Base-by-base conservation (phyloP, 2,797 vertebrate genomes). In the Anabacerthia variegaticeps region DNA sequence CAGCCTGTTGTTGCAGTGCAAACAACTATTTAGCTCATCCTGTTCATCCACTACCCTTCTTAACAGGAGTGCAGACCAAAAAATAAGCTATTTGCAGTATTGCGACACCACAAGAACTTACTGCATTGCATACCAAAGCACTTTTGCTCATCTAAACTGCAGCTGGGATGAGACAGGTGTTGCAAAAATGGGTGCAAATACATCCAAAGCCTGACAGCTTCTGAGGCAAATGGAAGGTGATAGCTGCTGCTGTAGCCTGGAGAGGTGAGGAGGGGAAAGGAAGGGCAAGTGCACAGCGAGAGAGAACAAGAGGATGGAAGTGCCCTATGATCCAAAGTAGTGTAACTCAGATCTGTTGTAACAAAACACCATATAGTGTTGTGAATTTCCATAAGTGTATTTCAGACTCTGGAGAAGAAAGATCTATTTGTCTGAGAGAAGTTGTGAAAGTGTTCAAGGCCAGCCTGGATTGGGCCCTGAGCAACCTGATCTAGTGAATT, bases 1-100 rank as follows among this genome's bases (percentile, higher is more conserved):
- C 84, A 87, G 84, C 78, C 78, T 95, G 92, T 79, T 94, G 77
- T 87, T 91, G 59, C 74, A 82, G 78, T 63, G 78, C 81, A 63
- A 78, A 92, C 3, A 16, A 87, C 91, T 89, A 51, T 84, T 91
- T 92, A 93, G 48, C 81, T 91, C 81, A 91, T 73, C 71, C 83
- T 72, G 46, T 86, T 90, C 63, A 84, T 79, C 59, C 7, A 1
- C 58, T 84, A 68, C 80, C 73, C 74, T 72, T 92, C 90, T 86
- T 88, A 85, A 61, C 39, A 89, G 62, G 52, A 91, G 55, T 59
- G 48, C 51, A 93, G 59, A 78, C 43, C 49, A 71, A 94, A 68
- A 92, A 92, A 51, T 44, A 87, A 76, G 55, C 58, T 80, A 56
- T 56, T 91, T 92, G 71, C 32, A 79, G 23, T 51, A 77, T n/a